These are phyloP conservation scores for Aurelia sp. DNA, from an alignment of 30 jellyfish, hydroid and myxozoan genomes.

Conservation along the genomic window DNA sequence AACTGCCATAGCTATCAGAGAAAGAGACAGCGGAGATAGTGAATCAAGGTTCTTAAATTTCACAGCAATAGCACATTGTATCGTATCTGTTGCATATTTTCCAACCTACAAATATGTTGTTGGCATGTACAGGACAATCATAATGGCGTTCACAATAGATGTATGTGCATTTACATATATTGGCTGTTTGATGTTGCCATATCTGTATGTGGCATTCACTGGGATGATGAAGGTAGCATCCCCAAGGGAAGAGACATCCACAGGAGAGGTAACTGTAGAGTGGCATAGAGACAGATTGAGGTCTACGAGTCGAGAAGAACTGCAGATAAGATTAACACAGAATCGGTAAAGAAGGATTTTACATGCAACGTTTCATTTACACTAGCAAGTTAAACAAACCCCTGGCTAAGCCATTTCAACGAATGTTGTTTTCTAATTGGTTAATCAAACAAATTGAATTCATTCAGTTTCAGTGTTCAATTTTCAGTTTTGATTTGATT, in stretches of 20 bases:
- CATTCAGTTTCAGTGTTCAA: too few species aligned
- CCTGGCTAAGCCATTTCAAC: too few species aligned
- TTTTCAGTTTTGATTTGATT: too few species aligned
- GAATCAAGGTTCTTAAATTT: conserved; percentile 63
- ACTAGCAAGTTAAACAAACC: too few species aligned
- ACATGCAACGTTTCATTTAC: too few species aligned
- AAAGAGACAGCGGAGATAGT: conserved; percentile 1
- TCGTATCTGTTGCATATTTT: conserved; percentile 68
- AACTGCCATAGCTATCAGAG: conserved; percentile 61
- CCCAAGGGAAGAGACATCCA: conserved; percentile 31
- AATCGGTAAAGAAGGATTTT: too few species aligned
- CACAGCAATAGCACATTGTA: conserved; percentile 76
- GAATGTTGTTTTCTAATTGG: too few species aligned
- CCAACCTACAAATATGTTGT: conserved; percentile 69
- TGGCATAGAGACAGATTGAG: too few species aligned
- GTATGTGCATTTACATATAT: conserved; percentile 77
- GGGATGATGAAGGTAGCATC: conserved; percentile 24
- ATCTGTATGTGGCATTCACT: conserved; percentile 39
- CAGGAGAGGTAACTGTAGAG: not conserved
- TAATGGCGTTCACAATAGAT: conserved; percentile 68
- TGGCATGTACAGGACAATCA: conserved; percentile 69
- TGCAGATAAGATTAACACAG: too few species aligned
- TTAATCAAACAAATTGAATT: too few species aligned
- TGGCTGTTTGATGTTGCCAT: conserved; percentile 74
- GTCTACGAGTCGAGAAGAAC: too few species aligned